Evolutionary conservation across 2,888 invertebrate genomes (phyloP), one percentile per base, ranked within the genome.

Genomic region (Agrypnus murinus): DNA sequence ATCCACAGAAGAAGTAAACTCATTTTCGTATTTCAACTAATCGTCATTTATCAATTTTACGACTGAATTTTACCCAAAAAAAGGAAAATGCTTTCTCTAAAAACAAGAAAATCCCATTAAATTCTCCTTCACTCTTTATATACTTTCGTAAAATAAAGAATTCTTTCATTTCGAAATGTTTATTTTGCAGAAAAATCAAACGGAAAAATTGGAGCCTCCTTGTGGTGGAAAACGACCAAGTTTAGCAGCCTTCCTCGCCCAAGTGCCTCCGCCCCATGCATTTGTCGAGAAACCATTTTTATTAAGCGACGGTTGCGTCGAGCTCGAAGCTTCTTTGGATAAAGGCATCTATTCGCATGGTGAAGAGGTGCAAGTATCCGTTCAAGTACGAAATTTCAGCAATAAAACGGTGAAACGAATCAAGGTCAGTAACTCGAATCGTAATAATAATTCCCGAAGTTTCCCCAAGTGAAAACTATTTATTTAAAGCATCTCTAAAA

Each of bases 341-440:
- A 93, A 93, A 80, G 92, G 93, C 31, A 91, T 92, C 79, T 96
- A 95, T 84, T 91, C 92, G 2, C 95, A 95, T 81, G 95, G 94
- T 4, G 95, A 96, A 81, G 89, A 92, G 34, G 89, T 96, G 75
- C 88, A 89, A 75, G 93, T 95, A 5, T 91, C 90, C 78, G 90
- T 95, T 38, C 88, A 90, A 74, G 88, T 96, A 69, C 90, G 89
- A 77, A 96, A 96, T 84, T 92, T 93, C 81, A 95, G 95, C 78
- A 92, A 92, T 81, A 95, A 94, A 84, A 95, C 94, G 62, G 93
- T 96, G 12, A 89, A 93, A 74, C 89, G 94, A 81, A 91, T 96
- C 80, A 92, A 95, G 92, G 95, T 95, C 84, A 78, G 72, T 53
- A 25, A 25, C 25, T 5, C 25, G 5, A 25, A 3, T 25, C 25